Base-by-base conservation (phyloP, 2,113 vertebrate species). In the Gracilinanus agilis region DNA sequence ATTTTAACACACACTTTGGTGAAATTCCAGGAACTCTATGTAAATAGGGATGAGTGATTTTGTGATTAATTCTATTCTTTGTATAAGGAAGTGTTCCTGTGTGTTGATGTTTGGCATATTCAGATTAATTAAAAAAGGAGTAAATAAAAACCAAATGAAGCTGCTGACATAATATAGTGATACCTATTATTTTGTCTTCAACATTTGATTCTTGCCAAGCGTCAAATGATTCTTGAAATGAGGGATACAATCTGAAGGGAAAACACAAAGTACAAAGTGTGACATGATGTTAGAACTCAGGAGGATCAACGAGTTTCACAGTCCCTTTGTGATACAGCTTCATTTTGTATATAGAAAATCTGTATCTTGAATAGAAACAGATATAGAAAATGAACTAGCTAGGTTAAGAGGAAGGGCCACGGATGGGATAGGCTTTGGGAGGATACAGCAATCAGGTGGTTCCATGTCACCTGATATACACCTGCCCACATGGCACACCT, bases 141-240 rank as follows among this genome's bases (percentile, higher is more conserved):
- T 67, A 91, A 88, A 2, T 34, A 75, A 21, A 90, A 55, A 21
- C 25, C 58, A 90, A 16, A 90, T 16, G 44, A 49, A n/a, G 27
- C 49, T 11, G 61, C 10, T 58, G 90, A 83, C 6, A 8, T 44
- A 55, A 90, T 0, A 6, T 16, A 95, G 75, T 83, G 92, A 96
- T 98, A 99, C 99, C 99, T 98, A 98, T 98, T 54, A 95, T 97
- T 92, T 99, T 95, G 58, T 95, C 29, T 55, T 99, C 98, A 0
- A 92, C 93, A 13, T 98, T 97, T 54, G 95, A 96, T 34, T 98
- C 93, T 88, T 96, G 98, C 54, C 98, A 67, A 0, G 61, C 90
- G 44, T 54, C 95, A 24, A 98, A 96, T 92, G 94, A 97, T 7
- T 97, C 93, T 53, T 92, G 95, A 88, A 97, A 93, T 44, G 97